Evolutionary conservation across 2,888 invertebrate genomes (phyloP).

Genomic region (Salpingus planirostris): DNA sequence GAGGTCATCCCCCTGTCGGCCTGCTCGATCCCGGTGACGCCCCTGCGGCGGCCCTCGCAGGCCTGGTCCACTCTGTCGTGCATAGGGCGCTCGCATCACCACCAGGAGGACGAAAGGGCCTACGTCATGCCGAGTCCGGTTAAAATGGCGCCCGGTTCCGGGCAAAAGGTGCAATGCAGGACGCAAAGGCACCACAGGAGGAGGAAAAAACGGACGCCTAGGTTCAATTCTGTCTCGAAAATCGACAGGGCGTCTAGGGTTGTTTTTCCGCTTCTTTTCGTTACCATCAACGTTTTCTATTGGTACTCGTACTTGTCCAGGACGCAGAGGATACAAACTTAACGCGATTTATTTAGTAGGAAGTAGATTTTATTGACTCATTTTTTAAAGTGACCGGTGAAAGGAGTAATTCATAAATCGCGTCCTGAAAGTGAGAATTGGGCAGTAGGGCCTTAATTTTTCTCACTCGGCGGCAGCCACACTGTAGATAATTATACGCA

Average conservation of each 20-base stretch:
- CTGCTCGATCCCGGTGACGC: conserved; percentile 45
- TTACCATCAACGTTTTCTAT: conserved; percentile 68
- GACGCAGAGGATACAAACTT: conserved; percentile 46
- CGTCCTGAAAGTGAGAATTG: no score
- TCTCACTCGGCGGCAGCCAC: no score
- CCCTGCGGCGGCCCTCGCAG: conserved; percentile 38
- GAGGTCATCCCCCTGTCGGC: conserved; percentile 59
- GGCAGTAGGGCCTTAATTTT: no score
- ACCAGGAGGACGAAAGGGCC: conserved; percentile 4
- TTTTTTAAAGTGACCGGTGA: no score
- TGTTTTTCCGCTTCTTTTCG: conserved; percentile 66
- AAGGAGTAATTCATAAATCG: no score
- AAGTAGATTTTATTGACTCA: no score
- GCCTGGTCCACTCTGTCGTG: conserved; percentile 38
- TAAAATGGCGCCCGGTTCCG: conserved; percentile 3
- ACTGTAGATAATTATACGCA: no score
- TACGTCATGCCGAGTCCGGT: conserved; percentile 7
- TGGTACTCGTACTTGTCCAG: conserved; percentile 67
- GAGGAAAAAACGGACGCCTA: conserved; percentile 47
- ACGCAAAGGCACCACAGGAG: conserved; percentile 25
- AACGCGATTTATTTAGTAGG: no score
- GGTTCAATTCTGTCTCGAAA: conserved; percentile 72
- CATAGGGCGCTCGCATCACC: conserved; percentile 22
- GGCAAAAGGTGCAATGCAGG: conserved; percentile 8
- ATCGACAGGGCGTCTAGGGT: conserved; percentile 68